Conservation (phyloP, 2,888 invertebrate species). For the Orchesellides sinensis region DNA sequence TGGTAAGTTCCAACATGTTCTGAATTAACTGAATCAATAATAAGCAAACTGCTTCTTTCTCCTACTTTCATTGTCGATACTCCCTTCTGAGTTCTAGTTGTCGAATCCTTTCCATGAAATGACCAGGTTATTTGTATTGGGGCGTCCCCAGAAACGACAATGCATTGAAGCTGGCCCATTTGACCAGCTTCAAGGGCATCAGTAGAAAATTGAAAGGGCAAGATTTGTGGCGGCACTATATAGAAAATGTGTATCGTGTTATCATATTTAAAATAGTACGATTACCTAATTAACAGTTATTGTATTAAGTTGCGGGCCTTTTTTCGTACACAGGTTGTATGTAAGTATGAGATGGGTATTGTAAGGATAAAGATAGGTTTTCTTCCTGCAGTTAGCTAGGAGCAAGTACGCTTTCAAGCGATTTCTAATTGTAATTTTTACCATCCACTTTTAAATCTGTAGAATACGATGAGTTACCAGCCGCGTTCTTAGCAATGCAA, state of each 20-base stretch:
- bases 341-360: conserved; percentile 5
- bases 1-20: conserved; percentile 85
- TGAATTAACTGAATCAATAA: conserved; percentile 78
- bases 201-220: conserved; percentile 83
- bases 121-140: conserved; percentile 88
- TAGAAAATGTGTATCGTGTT: too few relatives aligned
- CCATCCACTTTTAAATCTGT: conserved; percentile 28
- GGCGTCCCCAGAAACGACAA: conserved; percentile 86
- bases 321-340: too few relatives aligned
- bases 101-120: conserved; percentile 81
- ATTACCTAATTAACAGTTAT: too few relatives aligned
- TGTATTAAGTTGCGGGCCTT: too few relatives aligned
- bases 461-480: conserved; percentile 78
- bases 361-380: too few relatives aligned
- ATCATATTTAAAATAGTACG: too few relatives aligned
- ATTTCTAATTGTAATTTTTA: conserved; percentile 80
- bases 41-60: conserved; percentile 82
- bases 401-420: conserved; percentile 58
- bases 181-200: conserved; percentile 87
- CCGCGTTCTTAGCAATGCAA: conserved; percentile 85
- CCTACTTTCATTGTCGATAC: conserved; percentile 79
- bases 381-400: too few relatives aligned
- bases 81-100: conserved; percentile 77
- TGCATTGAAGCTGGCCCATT: conserved; percentile 84
- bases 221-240: conserved; percentile 82